These are phyloP conservation scores for Asteroscopus sphinx DNA, from an alignment of 2,888 invertebrate genomes.

Conservation along the genomic window DNA sequence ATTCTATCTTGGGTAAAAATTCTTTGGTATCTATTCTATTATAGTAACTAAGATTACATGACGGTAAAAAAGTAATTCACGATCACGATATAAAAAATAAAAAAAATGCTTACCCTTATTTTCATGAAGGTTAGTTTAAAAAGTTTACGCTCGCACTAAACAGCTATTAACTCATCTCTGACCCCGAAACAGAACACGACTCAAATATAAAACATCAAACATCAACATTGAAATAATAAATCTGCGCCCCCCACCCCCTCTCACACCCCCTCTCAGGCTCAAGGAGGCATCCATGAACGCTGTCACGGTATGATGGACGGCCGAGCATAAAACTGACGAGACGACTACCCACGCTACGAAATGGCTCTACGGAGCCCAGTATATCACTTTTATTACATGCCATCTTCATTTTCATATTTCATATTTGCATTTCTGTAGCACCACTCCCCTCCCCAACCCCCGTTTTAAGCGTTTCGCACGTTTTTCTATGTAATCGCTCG, in stretches of 20 bases:
- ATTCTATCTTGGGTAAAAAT: too few species aligned
- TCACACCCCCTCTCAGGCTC: constrained; percentile 62
- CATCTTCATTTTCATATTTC: constrained; percentile 92
- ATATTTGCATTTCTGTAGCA: constrained; percentile 89
- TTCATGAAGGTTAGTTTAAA: too few species aligned
- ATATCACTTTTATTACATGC: constrained; percentile 95
- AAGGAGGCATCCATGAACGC: constrained; percentile 89
- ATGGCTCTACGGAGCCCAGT: constrained; percentile 94
- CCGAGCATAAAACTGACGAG: constrained; percentile 93
- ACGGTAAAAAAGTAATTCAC: too few species aligned
- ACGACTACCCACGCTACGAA: constrained; percentile 92
- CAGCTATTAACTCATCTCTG: constrained; percentile 11
- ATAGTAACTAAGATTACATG: too few species aligned
- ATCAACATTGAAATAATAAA: constrained; percentile 87
- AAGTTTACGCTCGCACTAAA: not conserved
- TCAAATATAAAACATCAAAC: constrained; percentile 74
- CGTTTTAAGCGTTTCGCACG: constrained; percentile 84
- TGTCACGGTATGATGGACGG: constrained; percentile 93
- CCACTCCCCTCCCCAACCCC: constrained; percentile 60
- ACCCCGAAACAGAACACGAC: constrained; percentile 42
- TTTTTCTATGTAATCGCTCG: constrained; percentile 86
- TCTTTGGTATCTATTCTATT: too few species aligned
- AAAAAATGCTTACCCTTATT: too few species aligned
- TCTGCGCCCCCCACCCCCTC: constrained; percentile 69
- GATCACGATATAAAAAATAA: too few species aligned